Base-by-base conservation (phyloP, 2,888 invertebrate species). In the Ophion costatus region DNA sequence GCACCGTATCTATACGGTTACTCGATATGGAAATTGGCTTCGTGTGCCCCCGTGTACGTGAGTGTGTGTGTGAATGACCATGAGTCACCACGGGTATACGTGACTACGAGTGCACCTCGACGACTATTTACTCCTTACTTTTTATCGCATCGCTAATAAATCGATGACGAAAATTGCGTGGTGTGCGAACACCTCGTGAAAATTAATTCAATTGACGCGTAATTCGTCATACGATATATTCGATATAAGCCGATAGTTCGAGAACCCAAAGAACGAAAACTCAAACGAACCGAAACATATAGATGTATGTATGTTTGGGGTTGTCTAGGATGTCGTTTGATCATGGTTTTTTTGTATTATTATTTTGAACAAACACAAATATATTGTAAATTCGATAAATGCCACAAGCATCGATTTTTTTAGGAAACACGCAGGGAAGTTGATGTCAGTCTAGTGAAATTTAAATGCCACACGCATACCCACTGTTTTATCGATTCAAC, bases 401-500 rank as follows among this genome's bases (percentile, higher is more conserved):
- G 38, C 9, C 38, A 38, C 38, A 20, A 38, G 33, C n/a, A 22
- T 17, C 20, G 24, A 66, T 45, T 59, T 61, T 22, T 22, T n/a
- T 33, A n/a, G 33, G n/a, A 9, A 10, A n/a, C 51, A 29, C n/a
- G 33, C 70, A 64, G 51, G 64, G 45, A 63, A 64, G 45, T 80
- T 71, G 1, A 66, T 67, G 70, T 45, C 11, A 7, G 56, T 71
- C 61, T 20, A 51, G 11, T 66, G 66, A 64, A 66, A 59, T 33
- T 38, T 7, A 59, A 61, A 74, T 64, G 74, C 70, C 57, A 20
- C 45, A 59, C 61, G 45, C 61, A 71, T 61, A 71, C 70, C 66
- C 51, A 70, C 80, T 33, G 51, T 79, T 63, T 73, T 78, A 84
- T 84, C 69, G 84, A 80, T 84, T 80, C 78, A 80, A 84, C 84